phyloP scores from a whole-genome alignment of 37 sponge, comb jelly and placozoan species.

The Crambe crambe region DNA sequence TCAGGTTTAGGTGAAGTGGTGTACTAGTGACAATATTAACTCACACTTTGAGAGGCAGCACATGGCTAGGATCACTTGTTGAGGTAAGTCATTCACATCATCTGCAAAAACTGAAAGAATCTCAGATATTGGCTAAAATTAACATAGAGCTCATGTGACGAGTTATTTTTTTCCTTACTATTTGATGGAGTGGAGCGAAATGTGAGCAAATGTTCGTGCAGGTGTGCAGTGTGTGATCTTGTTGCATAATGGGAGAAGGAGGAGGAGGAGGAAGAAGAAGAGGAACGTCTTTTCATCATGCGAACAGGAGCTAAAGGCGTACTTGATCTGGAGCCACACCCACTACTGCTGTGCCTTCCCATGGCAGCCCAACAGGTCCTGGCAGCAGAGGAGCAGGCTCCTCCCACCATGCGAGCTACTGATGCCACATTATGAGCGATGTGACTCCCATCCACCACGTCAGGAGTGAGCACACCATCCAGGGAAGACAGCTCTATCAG shows the following conservation, averaged over 20 bases:
- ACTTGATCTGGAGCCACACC: neutral
- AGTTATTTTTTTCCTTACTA: neutral
- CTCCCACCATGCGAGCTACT: conserved; percentile 3
- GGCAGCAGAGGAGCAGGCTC: neutral
- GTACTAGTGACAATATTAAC: too few relatives aligned
- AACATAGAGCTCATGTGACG: too few relatives aligned
- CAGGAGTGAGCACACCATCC: conserved; percentile 49
- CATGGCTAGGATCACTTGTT: conserved; percentile 53
- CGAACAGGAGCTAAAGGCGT: neutral
- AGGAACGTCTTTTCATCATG: neutral
- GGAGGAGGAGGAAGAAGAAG: too few relatives aligned
- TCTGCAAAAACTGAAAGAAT: conserved; percentile 11
- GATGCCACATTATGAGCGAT: conserved; percentile 39
- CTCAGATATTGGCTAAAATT: too few relatives aligned
- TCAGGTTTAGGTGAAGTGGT: neutral
- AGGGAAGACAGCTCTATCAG: conserved; percentile 55
- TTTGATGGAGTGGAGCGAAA: neutral
- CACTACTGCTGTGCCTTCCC: neutral
- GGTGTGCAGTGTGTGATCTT: too few relatives aligned
- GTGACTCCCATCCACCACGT: conserved; percentile 62
- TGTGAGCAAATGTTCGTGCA: too few relatives aligned
- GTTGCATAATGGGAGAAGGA: too few relatives aligned
- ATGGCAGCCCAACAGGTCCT: neutral
- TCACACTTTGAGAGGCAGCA: conserved; percentile 72
- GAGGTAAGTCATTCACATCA: conserved; percentile 22